phyloP scores from a whole-genome alignment of 64 coral and sea anemone species.

The Orbicella faveolata region DNA sequence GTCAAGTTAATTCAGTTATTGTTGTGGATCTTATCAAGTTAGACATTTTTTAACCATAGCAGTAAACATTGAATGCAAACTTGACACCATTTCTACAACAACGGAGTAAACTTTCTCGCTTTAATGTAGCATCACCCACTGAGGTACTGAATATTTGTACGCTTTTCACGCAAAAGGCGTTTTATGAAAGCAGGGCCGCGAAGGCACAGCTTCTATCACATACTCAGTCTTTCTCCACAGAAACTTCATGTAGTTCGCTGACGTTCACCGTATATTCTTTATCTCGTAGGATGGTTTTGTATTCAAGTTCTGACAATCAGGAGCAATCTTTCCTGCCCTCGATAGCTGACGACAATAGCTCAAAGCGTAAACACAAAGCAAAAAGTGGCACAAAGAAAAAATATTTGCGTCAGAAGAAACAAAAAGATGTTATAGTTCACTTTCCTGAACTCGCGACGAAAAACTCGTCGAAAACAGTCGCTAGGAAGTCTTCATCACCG shows the following conservation, averaged over 20 bases:
- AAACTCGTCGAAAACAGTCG: background rate
- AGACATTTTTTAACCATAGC: background rate
- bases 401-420: background rate
- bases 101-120: background rate
- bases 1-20: background rate
- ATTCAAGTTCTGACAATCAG: background rate
- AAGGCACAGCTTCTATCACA: too few relatives aligned
- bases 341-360: background rate
- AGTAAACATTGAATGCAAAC: background rate
- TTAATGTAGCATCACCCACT: too few relatives aligned
- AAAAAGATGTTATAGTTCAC: background rate
- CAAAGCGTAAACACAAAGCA: background rate
- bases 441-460: constrained; percentile 10
- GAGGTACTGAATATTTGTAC: too few relatives aligned
- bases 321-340: constrained; percentile 27
- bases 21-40: too few relatives aligned
- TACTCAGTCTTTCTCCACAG: background rate
- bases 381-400: background rate
- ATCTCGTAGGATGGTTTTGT: background rate
- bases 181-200: too few relatives aligned
- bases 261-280: background rate
- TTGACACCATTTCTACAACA: background rate
- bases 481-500: background rate
- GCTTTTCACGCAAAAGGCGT: too few relatives aligned
- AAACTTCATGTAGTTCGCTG: background rate